Evolutionary conservation across 1,140 invertebrate species (phyloP), one percentile per base, ranked within the genome.

Genomic region (Temnothorax longispinosus): DNA sequence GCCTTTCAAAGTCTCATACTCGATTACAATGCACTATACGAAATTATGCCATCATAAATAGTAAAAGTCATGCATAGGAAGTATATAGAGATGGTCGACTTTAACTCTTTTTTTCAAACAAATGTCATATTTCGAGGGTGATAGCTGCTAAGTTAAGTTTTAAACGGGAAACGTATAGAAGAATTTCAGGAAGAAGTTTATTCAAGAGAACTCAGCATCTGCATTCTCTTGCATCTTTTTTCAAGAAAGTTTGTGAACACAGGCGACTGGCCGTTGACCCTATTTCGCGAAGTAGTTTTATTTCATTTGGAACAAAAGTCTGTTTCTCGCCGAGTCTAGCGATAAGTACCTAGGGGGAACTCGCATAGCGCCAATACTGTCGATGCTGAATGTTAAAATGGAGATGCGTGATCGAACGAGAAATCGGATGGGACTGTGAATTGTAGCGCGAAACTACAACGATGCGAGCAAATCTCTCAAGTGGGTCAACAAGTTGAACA

Each of bases 401-500:
- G 13, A 4, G 41, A 27, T 10, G 27, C 54, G 35, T 50, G 41
- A 84, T 84, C 54, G 69, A 69, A 60, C 3, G n/a, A 44, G 38
- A 60, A n/a, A 75, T 62, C n/a, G 8, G 10, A 27, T 2, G 11
- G 54, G 56, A 84, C 62, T 32, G 54, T 32, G 80, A 81, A 81
- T 56, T 56, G 47, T 3, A 65, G 38, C 38, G 41, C 7, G 13
- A 15, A 67, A 27, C 3, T 76, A 56, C 32, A 10, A 77, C n/a
- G 18, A 15, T 35, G 32, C 27, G 27, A 38, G 38, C 8, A 38
- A 41, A 81, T 69, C 72, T 69, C 60, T 76, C 38, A 86, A 88
- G 52, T 86, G 69, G 88, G 87, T 86, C 81, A 88, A 88, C 74
- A 80, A 86, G 58, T 62, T 80, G 58, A 86, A 69, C 64, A 67